phyloP scores from a whole-genome alignment of 1,140 invertebrate species.

The Temnothorax nylanderi region DNA sequence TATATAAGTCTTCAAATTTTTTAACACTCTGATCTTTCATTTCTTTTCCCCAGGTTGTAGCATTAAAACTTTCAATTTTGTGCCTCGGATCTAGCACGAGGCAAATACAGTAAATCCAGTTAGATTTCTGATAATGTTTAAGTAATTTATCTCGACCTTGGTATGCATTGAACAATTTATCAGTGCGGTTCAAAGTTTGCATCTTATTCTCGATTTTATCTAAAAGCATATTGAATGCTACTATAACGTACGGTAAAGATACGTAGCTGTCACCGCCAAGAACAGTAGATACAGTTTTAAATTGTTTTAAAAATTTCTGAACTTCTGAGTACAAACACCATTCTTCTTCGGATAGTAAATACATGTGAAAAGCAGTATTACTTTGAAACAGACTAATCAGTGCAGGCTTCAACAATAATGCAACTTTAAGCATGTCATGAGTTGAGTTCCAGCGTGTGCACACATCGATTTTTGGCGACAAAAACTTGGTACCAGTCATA shows the following conservation, averaged over 20 bases:
- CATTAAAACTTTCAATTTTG: background rate
- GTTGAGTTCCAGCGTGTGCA: background rate
- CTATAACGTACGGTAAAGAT: background rate
- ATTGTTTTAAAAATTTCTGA: background rate
- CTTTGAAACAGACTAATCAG: background rate
- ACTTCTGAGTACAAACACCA: background rate
- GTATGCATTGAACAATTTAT: background rate
- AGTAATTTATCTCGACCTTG: background rate
- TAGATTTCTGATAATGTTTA: background rate
- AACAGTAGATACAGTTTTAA: slow-evolving; percentile 1
- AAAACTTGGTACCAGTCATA: background rate
- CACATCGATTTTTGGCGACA: background rate
- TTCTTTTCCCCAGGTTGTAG: background rate
- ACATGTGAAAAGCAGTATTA: background rate
- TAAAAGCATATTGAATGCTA: slow-evolving; percentile 1
- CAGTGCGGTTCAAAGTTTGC: background rate
- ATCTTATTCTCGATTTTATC: slow-evolving; percentile 7
- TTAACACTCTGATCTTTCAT: background rate
- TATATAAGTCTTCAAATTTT: slow-evolving; percentile 8
- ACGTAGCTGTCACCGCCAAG: background rate
- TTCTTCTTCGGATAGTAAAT: background rate
- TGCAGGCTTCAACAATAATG: background rate
- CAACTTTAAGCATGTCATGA: background rate
- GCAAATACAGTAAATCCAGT: background rate
- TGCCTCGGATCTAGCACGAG: background rate